Evolutionary conservation across 2,113 vertebrate species (phyloP).

Genomic region (Centrocercus urophasianus): DNA sequence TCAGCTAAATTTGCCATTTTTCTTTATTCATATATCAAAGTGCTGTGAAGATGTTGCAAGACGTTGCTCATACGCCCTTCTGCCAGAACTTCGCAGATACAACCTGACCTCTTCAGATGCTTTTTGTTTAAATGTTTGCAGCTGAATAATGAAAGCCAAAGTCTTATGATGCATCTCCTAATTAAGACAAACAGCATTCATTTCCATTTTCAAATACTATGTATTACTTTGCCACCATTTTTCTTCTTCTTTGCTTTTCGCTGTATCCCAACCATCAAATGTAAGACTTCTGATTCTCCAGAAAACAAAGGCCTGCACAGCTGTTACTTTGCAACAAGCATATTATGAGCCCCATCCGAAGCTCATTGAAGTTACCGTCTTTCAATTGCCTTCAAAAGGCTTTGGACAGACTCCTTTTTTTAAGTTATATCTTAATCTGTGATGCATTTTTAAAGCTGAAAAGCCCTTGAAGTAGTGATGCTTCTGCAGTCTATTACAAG

Average conservation of each 20-base stretch:
- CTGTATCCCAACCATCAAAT: slow-evolving; percentile 55
- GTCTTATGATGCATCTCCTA: slow-evolving; percentile 60
- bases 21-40: slow-evolving; percentile 41
- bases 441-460: slow-evolving; percentile 49
- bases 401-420: slow-evolving; percentile 41
- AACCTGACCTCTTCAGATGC: slow-evolving; percentile 61
- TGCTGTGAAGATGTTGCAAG: slow-evolving; percentile 14
- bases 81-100: slow-evolving; percentile 50
- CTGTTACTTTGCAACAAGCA: slow-evolving; percentile 64
- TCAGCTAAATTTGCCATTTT: neutral
- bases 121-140: slow-evolving; percentile 57
- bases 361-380: slow-evolving; percentile 62
- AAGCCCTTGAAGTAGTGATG: slow-evolving; percentile 34
- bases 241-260: slow-evolving; percentile 49
- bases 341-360: slow-evolving; percentile 63
- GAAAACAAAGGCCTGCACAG: slow-evolving; percentile 69
- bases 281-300: slow-evolving; percentile 63
- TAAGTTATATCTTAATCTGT: slow-evolving; percentile 59
- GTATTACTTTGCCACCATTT: slow-evolving; percentile 60
- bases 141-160: slow-evolving; percentile 60
- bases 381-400: slow-evolving; percentile 65
- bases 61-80: neutral
- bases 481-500: slow-evolving; percentile 10
- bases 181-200: slow-evolving; percentile 63
- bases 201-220: slow-evolving; percentile 63